Evolutionary conservation across 2,888 invertebrate species (phyloP), one percentile per base, ranked within the genome.

Genomic region (Drosophila setosimentum): DNA sequence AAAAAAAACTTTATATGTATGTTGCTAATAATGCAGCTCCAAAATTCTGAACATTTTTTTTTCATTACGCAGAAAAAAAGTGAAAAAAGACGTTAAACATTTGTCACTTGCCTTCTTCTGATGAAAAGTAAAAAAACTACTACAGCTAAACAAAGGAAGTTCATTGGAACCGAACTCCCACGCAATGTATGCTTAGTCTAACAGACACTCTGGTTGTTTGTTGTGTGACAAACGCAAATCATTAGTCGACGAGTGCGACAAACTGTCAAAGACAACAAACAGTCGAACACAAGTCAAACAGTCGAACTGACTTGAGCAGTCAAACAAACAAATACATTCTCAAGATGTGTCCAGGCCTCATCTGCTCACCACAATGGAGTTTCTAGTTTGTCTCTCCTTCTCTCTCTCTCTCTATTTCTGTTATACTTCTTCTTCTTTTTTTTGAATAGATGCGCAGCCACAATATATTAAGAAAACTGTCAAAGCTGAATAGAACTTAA

Each of bases 401-500:
- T 40, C 53, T 45, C 27, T 11, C 11, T 29, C 50, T n/a, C 10
- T n/a, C n/a, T 50, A 11, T 13, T 29, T 50, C 11, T 61, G 53
- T 57, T 35, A 18, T 49, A 53, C 51, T 21, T 2, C n/a, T 4
- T 32, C 21, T 40, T 50, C 35, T 37, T 18, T 45, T 53, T 66
- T 53, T 59, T 70, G 67, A 68, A 70, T 78, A 73, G 82, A 73
- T 76, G 87, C 75, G 66, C 79, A 62, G 87, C 85, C 85, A 82
- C 89, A 89, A 82, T 88, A 77, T 85, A 88, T 87, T 87, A 83
- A 60, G 74, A 76, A 82, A 90, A 86, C 83, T 87, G 90, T 88
- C 87, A 90, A 82, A 90, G 90, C 80, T 87, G 90, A 90, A 86
- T 88, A 70, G 89, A 87, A 87, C 82, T 82, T 87, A 87, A 87